phyloP scores from a whole-genome alignment of 2,797 vertebrate species.

The Sebastes vulpes region DNA sequence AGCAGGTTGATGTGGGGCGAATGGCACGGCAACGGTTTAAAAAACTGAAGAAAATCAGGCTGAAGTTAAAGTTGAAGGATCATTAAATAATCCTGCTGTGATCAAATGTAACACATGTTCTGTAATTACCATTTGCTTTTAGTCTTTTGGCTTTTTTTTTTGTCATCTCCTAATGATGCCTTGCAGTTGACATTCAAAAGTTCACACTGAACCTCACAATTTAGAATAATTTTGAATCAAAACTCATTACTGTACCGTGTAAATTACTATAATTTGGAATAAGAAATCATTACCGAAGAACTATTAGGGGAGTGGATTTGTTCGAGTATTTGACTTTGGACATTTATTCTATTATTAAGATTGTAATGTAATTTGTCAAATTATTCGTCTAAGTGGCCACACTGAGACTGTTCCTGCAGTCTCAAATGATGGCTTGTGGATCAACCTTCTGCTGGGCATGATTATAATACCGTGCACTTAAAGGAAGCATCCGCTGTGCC shows the following conservation, averaged over 20 bases:
- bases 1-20: background rate
- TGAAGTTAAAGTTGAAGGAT: background rate
- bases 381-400: constrained; percentile 20
- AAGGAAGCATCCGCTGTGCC: background rate
- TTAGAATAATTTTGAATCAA: constrained; percentile 33
- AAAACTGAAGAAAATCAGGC: background rate
- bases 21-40: background rate
- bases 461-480: background rate
- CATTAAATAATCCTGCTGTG: constrained; percentile 9
- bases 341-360: constrained; percentile 38
- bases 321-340: constrained; percentile 52
- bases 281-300: constrained; percentile 32
- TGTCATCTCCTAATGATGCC: constrained; percentile 27
- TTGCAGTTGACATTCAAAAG: constrained; percentile 46
- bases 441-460: background rate
- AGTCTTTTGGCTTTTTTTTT: constrained; percentile 13
- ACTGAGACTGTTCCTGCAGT: background rate
- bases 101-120: constrained; percentile 22
- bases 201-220: constrained; percentile 15
- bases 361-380: constrained; percentile 48
- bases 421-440: constrained; percentile 5
- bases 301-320: constrained; percentile 40
- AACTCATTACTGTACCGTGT: constrained; percentile 30
- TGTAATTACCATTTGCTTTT: constrained; percentile 21
- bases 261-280: constrained; percentile 55